Percentiles rank a stretch among this genome's conserved stretches.
Conservation (phyloP, 2,888 invertebrate species). For the Prenolepis imparis region DNA sequence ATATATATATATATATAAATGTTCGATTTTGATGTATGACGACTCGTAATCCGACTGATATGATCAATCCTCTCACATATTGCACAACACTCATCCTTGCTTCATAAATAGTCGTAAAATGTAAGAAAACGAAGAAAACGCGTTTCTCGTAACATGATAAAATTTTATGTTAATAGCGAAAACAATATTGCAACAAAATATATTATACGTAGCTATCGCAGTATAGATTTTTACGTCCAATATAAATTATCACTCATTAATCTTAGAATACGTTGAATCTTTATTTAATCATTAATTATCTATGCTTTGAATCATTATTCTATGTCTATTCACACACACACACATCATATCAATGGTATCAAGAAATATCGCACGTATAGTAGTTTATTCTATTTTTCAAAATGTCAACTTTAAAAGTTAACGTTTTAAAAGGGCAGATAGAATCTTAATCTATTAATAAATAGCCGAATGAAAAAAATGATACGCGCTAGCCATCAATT, state of each 20-base stretch:
- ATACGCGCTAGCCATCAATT: constrained; percentile 10
- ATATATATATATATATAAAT: too few relatives aligned
- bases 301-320: not conserved
- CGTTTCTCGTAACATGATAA: not conserved
- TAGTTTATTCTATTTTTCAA: constrained; percentile 15
- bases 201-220: not conserved
- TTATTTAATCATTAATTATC: constrained; percentile 3
- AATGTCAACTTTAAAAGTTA: constrained; percentile 19
- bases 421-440: not conserved
- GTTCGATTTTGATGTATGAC: not conserved
- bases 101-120: not conserved
- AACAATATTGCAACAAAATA: too few relatives aligned
- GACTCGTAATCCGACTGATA: constrained; percentile 13
- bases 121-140: not conserved
- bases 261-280: not conserved
- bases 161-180: not conserved
- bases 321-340: not conserved
- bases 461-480: constrained; percentile 3
- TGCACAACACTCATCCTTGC: not conserved
- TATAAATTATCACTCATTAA: not conserved
- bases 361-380: not conserved
- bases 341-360: not conserved
- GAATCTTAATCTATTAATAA: not conserved
- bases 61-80: not conserved
- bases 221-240: not conserved